A percentile compares a stretch with the other conserved stretches of the same genome.
These are phyloP conservation scores for Antrozous pallidus DNA, from an alignment of 2,797 vertebrate species.

Conservation along the genomic window DNA sequence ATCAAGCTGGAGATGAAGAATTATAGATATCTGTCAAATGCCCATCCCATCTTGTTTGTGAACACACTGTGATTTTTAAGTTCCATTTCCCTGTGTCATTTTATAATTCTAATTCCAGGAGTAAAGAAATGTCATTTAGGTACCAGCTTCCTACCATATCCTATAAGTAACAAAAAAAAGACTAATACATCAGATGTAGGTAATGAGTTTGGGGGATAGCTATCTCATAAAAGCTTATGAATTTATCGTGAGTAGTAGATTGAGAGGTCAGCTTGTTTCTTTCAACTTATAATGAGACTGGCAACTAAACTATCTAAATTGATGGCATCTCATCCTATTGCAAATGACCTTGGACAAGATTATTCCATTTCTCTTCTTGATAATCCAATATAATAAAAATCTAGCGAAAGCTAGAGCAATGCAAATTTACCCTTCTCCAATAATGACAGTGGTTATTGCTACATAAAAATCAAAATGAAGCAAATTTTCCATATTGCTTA, in stretches of 20 bases:
- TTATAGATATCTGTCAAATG: not conserved
- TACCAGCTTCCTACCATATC: conserved; percentile 10
- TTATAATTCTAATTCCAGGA: conserved; percentile 23
- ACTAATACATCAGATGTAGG: not conserved
- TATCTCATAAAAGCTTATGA: conserved; percentile 65
- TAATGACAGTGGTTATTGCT: conserved; percentile 46
- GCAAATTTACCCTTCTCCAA: conserved; percentile 56
- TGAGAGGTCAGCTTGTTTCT: conserved; percentile 68
- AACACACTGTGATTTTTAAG: not conserved
- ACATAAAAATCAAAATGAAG: conserved; percentile 50
- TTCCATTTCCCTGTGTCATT: conserved; percentile 2
- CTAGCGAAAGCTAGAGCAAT: conserved; percentile 41
- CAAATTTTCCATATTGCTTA: conserved; percentile 36
- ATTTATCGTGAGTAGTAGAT: conserved; percentile 59
- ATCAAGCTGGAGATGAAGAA: not conserved
- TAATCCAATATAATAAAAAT: conserved; percentile 69
- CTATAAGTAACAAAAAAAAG: conserved; percentile 55
- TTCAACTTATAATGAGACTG: conserved; percentile 70
- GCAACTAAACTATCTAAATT: conserved; percentile 71
- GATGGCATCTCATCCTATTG: conserved; percentile 70
- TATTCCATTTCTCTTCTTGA: conserved; percentile 66
- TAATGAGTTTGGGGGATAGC: conserved; percentile 62
- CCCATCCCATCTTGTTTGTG: not conserved
- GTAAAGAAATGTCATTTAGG: conserved; percentile 44
- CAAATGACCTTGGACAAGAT: conserved; percentile 71